Conservation (phyloP, 1,140 invertebrate species). For the Trinorchestia longiramus region DNA sequence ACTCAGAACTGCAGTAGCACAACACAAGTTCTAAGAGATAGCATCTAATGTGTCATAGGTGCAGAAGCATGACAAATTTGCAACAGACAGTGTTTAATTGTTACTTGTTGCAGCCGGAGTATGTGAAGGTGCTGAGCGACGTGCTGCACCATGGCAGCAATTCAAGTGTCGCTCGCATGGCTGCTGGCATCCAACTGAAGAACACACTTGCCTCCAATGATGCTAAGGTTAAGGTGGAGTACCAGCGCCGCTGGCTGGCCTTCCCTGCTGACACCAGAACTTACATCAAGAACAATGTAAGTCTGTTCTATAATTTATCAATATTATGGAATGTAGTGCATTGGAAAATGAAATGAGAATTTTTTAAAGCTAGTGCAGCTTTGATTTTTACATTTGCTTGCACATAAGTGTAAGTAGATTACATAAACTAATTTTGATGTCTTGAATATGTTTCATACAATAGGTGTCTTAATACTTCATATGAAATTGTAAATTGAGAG, state of each 20-base stretch:
- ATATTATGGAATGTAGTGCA: background rate
- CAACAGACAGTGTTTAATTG: background rate
- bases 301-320: conserved; percentile 65
- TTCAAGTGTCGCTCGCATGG: conserved; percentile 94
- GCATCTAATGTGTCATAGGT: background rate
- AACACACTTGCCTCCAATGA: conserved; percentile 99
- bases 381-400: background rate
- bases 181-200: conserved; percentile 97
- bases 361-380: no score
- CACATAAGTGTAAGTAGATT: background rate
- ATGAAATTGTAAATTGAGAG: no score
- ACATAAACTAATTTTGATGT: background rate
- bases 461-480: background rate
- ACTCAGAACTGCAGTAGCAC: background rate
- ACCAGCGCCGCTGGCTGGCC: conserved; percentile 92
- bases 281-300: conserved; percentile 97
- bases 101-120: conserved; percentile 78
- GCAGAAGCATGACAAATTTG: no score
- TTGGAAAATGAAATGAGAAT: no score
- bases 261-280: conserved; percentile 87
- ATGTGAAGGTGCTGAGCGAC: conserved; percentile 93
- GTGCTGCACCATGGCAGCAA: conserved; percentile 90
- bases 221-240: conserved; percentile 80
- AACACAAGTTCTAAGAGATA: background rate
- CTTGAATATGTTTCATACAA: background rate